phyloP scores from a whole-genome alignment of 2,888 invertebrate species.

The Chloroclysta siterata region DNA sequence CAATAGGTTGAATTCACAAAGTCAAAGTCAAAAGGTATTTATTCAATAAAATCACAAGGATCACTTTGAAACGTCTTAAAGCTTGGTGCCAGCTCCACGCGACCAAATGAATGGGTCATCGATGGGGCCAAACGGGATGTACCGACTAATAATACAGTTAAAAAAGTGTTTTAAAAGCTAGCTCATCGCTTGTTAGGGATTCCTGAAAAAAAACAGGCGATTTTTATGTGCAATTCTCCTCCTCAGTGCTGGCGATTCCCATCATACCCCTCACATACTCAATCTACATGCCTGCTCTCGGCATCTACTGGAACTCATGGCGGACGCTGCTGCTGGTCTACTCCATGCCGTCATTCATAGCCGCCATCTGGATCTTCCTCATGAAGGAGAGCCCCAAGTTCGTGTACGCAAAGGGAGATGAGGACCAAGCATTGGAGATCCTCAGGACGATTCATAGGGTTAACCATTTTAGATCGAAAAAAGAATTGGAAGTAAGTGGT shows the following conservation, averaged over 20 bases:
- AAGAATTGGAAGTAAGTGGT: conserved; percentile 56
- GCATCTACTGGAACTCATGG: conserved; percentile 88
- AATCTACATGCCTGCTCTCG: conserved; percentile 63
- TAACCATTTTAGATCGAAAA: conserved; percentile 53
- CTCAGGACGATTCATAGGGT: conserved; percentile 61
- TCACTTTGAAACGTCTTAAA: too few species aligned
- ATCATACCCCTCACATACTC: conserved; percentile 85
- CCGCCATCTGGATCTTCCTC: conserved; percentile 80
- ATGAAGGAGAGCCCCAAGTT: conserved; percentile 93
- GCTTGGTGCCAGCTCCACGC: too few species aligned
- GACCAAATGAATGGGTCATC: too few species aligned
- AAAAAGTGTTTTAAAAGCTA: too few species aligned
- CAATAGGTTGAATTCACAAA: too few species aligned
- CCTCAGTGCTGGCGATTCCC: conserved; percentile 86
- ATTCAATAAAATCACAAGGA: too few species aligned
- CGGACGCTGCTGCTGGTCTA: conserved; percentile 88
- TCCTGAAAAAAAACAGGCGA: too few species aligned
- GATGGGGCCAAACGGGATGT: too few species aligned
- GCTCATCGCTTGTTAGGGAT: too few species aligned
- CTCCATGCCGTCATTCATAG: conserved; percentile 85
- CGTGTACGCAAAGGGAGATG: conserved; percentile 84
- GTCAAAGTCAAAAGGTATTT: too few species aligned
- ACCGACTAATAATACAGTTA: too few species aligned
- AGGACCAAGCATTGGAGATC: conserved; percentile 80
- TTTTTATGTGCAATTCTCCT: background rate